These are phyloP conservation scores for Polydrusus pterygomalis DNA, from an alignment of 2,888 invertebrate species.

Conservation along the genomic window DNA sequence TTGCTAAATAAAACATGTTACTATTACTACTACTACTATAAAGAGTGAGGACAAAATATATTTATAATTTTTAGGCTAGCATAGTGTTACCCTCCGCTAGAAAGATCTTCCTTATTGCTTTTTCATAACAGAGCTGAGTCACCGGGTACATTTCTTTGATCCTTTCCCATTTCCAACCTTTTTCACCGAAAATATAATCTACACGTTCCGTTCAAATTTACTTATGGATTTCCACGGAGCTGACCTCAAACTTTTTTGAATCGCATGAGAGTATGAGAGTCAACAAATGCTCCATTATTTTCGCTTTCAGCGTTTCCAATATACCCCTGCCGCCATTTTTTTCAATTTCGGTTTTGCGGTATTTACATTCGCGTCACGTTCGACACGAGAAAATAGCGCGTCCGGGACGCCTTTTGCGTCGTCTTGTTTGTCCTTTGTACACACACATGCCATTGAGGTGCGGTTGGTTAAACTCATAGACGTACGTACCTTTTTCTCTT, in stretches of 20 bases:
- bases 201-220: conserved; percentile 28
- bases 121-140: neutral
- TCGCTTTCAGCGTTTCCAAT: conserved; percentile 54
- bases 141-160: neutral
- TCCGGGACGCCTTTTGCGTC: conserved; percentile 51
- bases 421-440: conserved; percentile 51
- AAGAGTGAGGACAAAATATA: no score
- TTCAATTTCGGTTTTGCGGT: conserved; percentile 49
- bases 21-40: no score
- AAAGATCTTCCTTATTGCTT: no score
- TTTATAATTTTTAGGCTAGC: no score
- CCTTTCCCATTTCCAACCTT: neutral
- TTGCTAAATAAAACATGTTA: no score
- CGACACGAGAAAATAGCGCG: conserved; percentile 52
- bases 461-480: conserved; percentile 41
- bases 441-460: conserved; percentile 44
- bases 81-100: no score
- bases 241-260: conserved; percentile 34
- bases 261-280: conserved; percentile 31
- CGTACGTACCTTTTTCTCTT: neutral
- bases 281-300: conserved; percentile 52
- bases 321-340: conserved; percentile 48
- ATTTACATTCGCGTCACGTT: conserved; percentile 54
- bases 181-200: neutral
- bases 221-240: conserved; percentile 28